Evolutionary conservation across 37 sponge, comb jelly and placozoan species (phyloP).

Genomic region (Oscarella lobularis): DNA sequence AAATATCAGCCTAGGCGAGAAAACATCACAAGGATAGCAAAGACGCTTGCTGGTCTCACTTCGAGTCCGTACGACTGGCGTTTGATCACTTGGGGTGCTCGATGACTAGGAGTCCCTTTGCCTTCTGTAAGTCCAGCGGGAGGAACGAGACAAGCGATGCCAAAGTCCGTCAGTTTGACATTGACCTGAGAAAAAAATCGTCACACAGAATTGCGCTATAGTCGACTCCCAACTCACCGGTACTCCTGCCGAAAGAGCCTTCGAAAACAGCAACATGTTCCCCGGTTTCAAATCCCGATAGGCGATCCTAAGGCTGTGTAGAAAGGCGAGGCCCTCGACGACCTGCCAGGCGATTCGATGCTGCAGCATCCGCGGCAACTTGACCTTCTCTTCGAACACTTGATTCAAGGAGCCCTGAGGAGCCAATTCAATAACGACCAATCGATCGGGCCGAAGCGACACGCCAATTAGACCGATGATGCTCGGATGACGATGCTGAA

Average conservation of each 20-base stretch:
- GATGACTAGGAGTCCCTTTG: not conserved
- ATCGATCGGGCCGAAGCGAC: not conserved
- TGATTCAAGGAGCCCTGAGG: not conserved
- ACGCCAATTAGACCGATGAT: not conserved
- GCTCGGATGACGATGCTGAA: not conserved
- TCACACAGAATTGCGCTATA: too few species aligned
- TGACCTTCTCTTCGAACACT: not conserved
- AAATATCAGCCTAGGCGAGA: slow-evolving; percentile 4
- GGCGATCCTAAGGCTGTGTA: not conserved
- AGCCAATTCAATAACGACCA: not conserved
- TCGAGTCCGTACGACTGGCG: not conserved
- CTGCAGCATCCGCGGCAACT: not conserved
- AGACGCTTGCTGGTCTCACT: not conserved
- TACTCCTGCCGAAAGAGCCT: too few species aligned
- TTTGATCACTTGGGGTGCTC: not conserved
- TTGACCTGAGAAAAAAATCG: not conserved
- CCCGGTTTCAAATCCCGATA: not conserved
- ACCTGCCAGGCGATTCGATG: not conserved
- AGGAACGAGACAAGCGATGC: not conserved
- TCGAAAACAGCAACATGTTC: not conserved
- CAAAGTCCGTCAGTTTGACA: not conserved
- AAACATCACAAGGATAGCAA: too few species aligned
- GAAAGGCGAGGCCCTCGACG: not conserved
- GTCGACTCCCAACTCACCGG: too few species aligned
- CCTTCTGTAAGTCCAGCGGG: not conserved